Conservation (phyloP, 2,888 invertebrate genomes). For the Argyra leucocephala region DNA sequence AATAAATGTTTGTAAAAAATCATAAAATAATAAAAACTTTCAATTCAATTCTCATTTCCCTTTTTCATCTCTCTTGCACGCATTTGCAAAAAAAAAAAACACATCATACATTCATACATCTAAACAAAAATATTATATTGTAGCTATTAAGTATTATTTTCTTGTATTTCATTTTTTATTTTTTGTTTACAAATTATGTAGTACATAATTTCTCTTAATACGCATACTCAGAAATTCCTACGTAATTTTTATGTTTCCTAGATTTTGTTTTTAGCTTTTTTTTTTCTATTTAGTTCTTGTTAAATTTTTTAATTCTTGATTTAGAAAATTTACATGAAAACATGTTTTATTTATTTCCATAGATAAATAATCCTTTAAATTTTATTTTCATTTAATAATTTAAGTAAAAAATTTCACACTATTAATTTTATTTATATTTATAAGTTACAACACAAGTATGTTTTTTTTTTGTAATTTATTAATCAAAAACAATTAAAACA, state of each 20-base stretch:
- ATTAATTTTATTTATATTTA: too few species aligned
- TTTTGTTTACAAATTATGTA: constrained; percentile 6
- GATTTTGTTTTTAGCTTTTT: background rate
- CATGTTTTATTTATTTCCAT: background rate
- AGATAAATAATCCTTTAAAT: background rate
- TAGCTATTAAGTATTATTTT: too few species aligned
- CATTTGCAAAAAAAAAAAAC: background rate
- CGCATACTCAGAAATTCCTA: background rate
- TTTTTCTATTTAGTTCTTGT: background rate
- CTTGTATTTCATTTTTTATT: background rate
- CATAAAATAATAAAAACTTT: too few species aligned
- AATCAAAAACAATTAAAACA: too few species aligned
- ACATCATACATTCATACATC: background rate
- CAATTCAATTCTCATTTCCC: background rate
- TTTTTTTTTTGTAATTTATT: too few species aligned
- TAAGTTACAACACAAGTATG: too few species aligned
- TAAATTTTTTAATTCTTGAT: background rate
- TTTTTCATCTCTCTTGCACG: background rate
- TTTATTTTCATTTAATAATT: too few species aligned
- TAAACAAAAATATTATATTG: too few species aligned
- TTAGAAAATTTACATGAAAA: too few species aligned
- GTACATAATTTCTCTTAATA: background rate
- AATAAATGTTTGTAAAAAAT: too few species aligned
- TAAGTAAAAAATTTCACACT: too few species aligned
- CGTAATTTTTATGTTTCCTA: constrained; percentile 5